A percentile compares a stretch with the other conserved stretches of the same genome.
Evolutionary conservation across 2,888 invertebrate genomes (phyloP).

Genomic region (Drosophila kanekoi): DNA sequence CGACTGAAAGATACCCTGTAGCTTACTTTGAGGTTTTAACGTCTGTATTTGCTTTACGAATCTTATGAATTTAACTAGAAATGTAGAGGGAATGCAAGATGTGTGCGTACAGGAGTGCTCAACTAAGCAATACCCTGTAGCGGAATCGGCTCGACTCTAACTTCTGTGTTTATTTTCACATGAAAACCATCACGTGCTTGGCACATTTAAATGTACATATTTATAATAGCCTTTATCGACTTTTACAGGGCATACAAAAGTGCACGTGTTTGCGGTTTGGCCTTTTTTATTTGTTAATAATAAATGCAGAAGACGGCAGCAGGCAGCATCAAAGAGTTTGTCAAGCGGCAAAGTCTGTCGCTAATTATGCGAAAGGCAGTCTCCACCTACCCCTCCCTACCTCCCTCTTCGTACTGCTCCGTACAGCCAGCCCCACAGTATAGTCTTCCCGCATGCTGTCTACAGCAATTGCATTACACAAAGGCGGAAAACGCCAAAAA

Average conservation of each 20-base stretch:
- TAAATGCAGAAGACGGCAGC: conserved; percentile 37
- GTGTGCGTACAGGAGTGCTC: not conserved
- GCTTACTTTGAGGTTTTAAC: too few species aligned
- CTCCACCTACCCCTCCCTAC: not conserved
- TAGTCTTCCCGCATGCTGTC: conserved; percentile 67
- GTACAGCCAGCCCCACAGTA: conserved; percentile 6
- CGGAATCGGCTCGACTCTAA: too few species aligned
- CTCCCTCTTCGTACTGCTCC: not conserved
- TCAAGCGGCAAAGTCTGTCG: conserved; percentile 79
- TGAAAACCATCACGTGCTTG: not conserved
- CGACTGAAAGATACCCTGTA: not conserved
- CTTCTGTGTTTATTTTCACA: not conserved
- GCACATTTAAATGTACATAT: not conserved
- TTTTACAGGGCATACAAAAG: conserved; percentile 20
- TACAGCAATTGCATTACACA: conserved; percentile 70
- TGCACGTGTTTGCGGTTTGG: conserved; percentile 70
- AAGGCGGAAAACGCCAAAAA: conserved; percentile 76
- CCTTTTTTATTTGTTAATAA: conserved; percentile 30
- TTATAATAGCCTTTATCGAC: not conserved
- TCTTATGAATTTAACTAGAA: too few species aligned
- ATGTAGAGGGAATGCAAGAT: not conserved
- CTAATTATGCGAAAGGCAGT: conserved; percentile 72
- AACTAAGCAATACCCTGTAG: not conserved
- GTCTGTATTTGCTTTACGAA: too few species aligned
- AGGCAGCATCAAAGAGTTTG: conserved; percentile 79